phyloP scores from a whole-genome alignment of 2,888 invertebrate genomes.

The Ypsolopha sequella region DNA sequence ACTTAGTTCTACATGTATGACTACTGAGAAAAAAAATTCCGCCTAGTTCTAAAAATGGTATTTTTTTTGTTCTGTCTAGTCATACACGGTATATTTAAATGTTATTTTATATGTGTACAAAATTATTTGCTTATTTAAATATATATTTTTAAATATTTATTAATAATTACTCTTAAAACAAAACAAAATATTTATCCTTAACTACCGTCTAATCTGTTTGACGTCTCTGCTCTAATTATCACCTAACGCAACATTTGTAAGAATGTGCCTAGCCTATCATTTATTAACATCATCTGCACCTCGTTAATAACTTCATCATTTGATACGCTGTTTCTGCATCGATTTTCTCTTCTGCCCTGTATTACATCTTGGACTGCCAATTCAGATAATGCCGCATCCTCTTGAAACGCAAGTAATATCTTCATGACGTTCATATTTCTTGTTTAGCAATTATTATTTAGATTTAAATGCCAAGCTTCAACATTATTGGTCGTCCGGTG shows the following conservation, averaged over 20 bases:
- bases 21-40: neutral
- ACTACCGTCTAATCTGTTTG: neutral
- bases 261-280: slow-evolving; percentile 1
- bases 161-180: neutral
- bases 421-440: slow-evolving; percentile 2
- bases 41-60: neutral
- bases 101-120: neutral
- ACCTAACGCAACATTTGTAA: neutral
- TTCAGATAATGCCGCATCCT: slow-evolving; percentile 1
- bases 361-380: slow-evolving; percentile 3
- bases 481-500: slow-evolving; percentile 3
- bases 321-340: neutral
- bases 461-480: slow-evolving; percentile 1
- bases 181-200: neutral
- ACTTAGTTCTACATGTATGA: neutral
- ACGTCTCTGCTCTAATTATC: neutral
- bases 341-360: slow-evolving; percentile 3
- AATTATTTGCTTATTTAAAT: neutral
- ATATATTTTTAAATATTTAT: neutral
- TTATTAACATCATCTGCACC: slow-evolving; percentile 1
- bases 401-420: slow-evolving; percentile 2
- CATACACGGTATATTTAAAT: neutral
- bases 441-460: slow-evolving; percentile 1
- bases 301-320: neutral
- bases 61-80: neutral